Evolutionary conservation across 2,797 vertebrate genomes (phyloP).

Genomic region (Zenarchopterus dispar): DNA sequence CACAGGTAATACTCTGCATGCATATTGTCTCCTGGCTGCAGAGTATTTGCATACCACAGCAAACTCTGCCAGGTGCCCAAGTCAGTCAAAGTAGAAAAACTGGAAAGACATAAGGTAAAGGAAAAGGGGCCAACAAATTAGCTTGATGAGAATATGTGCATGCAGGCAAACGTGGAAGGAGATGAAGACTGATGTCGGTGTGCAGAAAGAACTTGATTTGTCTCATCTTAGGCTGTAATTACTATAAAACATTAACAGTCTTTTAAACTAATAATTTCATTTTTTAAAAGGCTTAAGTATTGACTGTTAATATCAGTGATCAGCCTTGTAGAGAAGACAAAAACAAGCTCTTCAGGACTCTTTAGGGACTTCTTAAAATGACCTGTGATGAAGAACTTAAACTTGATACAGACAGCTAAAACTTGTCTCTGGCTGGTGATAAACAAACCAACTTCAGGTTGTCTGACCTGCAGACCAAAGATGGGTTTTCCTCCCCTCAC

Average conservation of each 20-base stretch:
- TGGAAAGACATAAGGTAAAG: conserved; percentile 26
- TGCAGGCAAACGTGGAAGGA: not conserved
- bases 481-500: not conserved
- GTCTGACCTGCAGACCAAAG: conserved; percentile 6
- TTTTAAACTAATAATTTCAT: too few relatives aligned
- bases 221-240: not conserved
- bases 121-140: not conserved
- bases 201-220: not conserved
- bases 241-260: too few relatives aligned
- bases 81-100: conserved; percentile 51
- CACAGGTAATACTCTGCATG: conserved; percentile 7
- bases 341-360: not conserved
- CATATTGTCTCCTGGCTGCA: conserved; percentile 5
- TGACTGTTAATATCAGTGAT: too few relatives aligned
- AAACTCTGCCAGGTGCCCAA: conserved; percentile 43
- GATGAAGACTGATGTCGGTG: too few relatives aligned
- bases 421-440: not conserved
- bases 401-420: not conserved
- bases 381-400: not conserved
- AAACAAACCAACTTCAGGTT: conserved; percentile 1
- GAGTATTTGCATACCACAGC: conserved; percentile 48
- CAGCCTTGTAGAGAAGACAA: not conserved
- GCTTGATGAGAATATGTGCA: not conserved
- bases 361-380: not conserved
- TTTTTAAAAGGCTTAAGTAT: too few relatives aligned